Conservation (phyloP, 2,797 vertebrate genomes). For the Manis pentadactyla region DNA sequence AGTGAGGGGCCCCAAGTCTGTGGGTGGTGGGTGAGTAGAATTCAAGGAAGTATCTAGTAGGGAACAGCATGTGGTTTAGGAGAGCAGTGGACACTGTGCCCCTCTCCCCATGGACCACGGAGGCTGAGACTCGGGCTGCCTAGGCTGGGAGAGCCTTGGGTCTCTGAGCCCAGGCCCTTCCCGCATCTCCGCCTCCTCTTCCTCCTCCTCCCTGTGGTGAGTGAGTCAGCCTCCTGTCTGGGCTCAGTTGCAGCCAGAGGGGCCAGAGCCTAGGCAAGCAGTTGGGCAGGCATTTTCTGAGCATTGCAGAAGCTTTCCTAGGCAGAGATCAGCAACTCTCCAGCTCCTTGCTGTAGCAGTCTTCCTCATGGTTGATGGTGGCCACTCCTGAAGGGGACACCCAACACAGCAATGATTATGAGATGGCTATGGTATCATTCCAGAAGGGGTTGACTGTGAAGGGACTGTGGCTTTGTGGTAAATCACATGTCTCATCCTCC, state of each 20-base stretch:
- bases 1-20: not conserved
- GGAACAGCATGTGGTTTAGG: not conserved
- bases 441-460: not conserved
- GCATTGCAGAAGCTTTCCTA: slow-evolving; percentile 71
- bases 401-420: not conserved
- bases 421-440: slow-evolving; percentile 2
- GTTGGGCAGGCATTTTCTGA: slow-evolving; percentile 74
- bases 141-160: not conserved
- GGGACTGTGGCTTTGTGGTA: slow-evolving; percentile 7
- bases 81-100: not conserved
- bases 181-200: slow-evolving; percentile 47
- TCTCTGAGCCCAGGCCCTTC: slow-evolving; percentile 39
- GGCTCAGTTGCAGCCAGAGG: slow-evolving; percentile 79
- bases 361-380: not conserved
- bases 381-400: not conserved
- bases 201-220: slow-evolving; percentile 79
- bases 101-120: not conserved
- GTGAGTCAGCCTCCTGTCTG: slow-evolving; percentile 84
- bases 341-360: not conserved
- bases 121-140: not conserved
- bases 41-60: not conserved
- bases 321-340: slow-evolving; percentile 72
- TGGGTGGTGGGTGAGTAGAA: not conserved
- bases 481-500: not conserved
- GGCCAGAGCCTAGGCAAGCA: slow-evolving; percentile 80